A percentile compares a stretch with the other conserved stretches of the same genome.
Conservation (phyloP, 1,140 invertebrate species). For the Thaumatotibia leucotreta region DNA sequence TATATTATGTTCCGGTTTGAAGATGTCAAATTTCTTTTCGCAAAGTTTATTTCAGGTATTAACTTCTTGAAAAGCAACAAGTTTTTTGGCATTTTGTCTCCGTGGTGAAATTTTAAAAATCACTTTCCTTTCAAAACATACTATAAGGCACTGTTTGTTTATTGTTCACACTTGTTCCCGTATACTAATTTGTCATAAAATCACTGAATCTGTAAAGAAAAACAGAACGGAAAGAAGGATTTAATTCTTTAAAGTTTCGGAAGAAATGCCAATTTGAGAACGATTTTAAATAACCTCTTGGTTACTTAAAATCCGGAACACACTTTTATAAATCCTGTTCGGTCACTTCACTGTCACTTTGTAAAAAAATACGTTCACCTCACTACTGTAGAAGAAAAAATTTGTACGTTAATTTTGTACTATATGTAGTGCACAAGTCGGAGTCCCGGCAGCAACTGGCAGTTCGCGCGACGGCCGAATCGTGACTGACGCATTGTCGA, state of each 20-base stretch:
- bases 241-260: slow-evolving; percentile 21
- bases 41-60: slow-evolving; percentile 71
- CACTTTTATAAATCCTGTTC: slow-evolving; percentile 32
- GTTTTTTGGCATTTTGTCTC: slow-evolving; percentile 74
- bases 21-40: slow-evolving; percentile 69
- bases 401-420: slow-evolving; percentile 74
- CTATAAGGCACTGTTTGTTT: slow-evolving; percentile 67
- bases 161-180: slow-evolving; percentile 67
- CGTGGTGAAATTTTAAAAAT: slow-evolving; percentile 50
- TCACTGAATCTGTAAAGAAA: slow-evolving; percentile 67
- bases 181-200: slow-evolving; percentile 38
- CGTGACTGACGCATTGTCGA: slow-evolving; percentile 70
- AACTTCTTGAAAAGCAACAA: slow-evolving; percentile 71
- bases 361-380: slow-evolving; percentile 49
- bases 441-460: slow-evolving; percentile 46
- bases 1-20: slow-evolving; percentile 62
- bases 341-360: slow-evolving; percentile 49
- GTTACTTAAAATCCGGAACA: slow-evolving; percentile 53
- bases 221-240: slow-evolving; percentile 57
- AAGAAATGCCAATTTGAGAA: not conserved
- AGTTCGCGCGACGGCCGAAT: slow-evolving; percentile 46
- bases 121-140: slow-evolving; percentile 54
- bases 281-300: slow-evolving; percentile 59
- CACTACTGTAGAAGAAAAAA: slow-evolving; percentile 54
- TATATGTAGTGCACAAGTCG: slow-evolving; percentile 70